These are phyloP conservation scores for Sebastes dallii DNA, from an alignment of 2,797 vertebrate species.

Conservation along the genomic window DNA sequence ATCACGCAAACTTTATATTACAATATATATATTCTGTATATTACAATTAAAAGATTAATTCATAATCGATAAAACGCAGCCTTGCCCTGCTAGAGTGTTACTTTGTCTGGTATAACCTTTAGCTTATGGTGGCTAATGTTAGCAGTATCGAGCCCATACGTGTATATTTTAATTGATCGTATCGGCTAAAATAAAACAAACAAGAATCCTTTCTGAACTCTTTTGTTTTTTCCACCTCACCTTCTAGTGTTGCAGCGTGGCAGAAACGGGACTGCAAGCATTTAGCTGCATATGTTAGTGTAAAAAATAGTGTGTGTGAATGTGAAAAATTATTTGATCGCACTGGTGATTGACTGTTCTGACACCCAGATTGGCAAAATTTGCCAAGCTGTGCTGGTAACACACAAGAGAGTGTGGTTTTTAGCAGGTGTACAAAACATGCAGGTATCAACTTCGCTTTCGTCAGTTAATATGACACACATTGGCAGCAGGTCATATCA, in stretches of 20 bases:
- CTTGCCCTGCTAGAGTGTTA: background rate
- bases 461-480: background rate
- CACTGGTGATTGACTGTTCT: background rate
- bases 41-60: background rate
- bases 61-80: background rate
- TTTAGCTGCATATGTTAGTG: background rate
- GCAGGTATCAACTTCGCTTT: background rate
- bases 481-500: background rate
- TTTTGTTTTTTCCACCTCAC: background rate
- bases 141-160: background rate
- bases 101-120: background rate
- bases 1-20: background rate
- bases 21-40: too few relatives aligned
- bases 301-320: background rate
- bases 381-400: background rate
- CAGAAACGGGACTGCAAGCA: background rate
- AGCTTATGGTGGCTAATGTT: background rate
- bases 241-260: background rate
- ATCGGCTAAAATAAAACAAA: background rate
- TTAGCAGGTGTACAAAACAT: background rate
- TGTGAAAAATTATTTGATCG: background rate
- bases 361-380: background rate
- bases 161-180: background rate
- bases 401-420: too few relatives aligned
- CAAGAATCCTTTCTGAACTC: background rate